Evolutionary conservation across 2,113 vertebrate genomes (phyloP).

Genomic region (Oceanodroma tethys): DNA sequence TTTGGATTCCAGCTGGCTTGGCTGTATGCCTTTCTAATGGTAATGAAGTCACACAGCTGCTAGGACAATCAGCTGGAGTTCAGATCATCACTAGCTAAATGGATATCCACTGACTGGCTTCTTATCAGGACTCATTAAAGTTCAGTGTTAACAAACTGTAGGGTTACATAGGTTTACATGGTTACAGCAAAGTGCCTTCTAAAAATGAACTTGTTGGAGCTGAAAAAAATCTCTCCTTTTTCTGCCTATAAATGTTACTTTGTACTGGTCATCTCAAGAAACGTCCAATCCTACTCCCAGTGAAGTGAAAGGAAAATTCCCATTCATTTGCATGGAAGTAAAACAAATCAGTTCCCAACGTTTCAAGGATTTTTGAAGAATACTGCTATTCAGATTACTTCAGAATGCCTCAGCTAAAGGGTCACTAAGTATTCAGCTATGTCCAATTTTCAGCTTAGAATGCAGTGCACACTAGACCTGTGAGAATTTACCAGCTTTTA

Average conservation of each 20-base stretch:
- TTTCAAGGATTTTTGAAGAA: constrained; percentile 48
- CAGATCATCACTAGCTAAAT: constrained; percentile 76
- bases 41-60: constrained; percentile 84
- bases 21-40: constrained; percentile 79
- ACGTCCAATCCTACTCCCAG: background rate
- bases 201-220: constrained; percentile 65
- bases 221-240: background rate
- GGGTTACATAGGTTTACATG: constrained; percentile 62
- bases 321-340: constrained; percentile 37
- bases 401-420: constrained; percentile 6
- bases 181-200: constrained; percentile 64
- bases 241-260: constrained; percentile 28
- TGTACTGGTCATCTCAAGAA: constrained; percentile 47
- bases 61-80: constrained; percentile 82
- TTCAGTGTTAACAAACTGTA: constrained; percentile 65
- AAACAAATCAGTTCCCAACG: constrained; percentile 20
- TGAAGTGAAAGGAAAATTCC: constrained; percentile 32
- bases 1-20: constrained; percentile 81
- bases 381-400: constrained; percentile 49
- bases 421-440: background rate
- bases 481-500: background rate
- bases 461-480: background rate
- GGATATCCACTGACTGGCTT: constrained; percentile 76
- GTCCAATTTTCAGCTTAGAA: constrained; percentile 15
- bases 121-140: constrained; percentile 77